Percentiles rank a stretch among this genome's conserved stretches.
These are phyloP conservation scores for Sebastes iracundus DNA, from an alignment of 2,797 vertebrate species.

Conservation along the genomic window DNA sequence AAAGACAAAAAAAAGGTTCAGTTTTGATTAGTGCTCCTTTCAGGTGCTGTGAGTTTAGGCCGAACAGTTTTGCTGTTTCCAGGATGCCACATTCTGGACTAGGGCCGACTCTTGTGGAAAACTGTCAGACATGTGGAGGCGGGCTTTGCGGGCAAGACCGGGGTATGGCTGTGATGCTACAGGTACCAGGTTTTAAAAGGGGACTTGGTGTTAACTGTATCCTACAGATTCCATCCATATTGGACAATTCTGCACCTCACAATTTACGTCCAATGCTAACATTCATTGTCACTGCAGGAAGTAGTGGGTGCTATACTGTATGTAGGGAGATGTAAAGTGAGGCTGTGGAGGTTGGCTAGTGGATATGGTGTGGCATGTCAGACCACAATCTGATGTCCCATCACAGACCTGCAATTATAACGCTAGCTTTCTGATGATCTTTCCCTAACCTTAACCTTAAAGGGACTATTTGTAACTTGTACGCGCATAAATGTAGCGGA, in stretches of 20 bases:
- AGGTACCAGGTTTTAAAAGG: not conserved
- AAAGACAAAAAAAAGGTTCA: conserved; percentile 1
- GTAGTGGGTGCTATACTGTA: not conserved
- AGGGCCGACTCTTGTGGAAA: not conserved
- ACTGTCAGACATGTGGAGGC: not conserved
- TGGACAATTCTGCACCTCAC: not conserved
- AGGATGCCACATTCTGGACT: not conserved
- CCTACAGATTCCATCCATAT: not conserved
- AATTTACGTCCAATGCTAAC: not conserved
- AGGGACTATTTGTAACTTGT: too few species aligned
- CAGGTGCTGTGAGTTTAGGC: conserved; percentile 47
- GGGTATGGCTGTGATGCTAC: not conserved
- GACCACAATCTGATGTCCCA: not conserved
- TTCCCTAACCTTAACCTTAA: not conserved
- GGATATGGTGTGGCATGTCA: not conserved
- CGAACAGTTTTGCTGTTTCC: not conserved
- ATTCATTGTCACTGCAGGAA: not conserved
- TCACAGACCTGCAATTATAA: not conserved
- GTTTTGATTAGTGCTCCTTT: conserved; percentile 53
- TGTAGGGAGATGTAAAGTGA: not conserved
- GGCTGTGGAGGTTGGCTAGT: not conserved
- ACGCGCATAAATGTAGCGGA: too few species aligned
- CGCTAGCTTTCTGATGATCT: not conserved
- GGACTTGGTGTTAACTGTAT: not conserved
- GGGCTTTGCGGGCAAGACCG: not conserved